Evolutionary conservation across 2,113 vertebrate genomes (phyloP).

Genomic region (Piaya cayana): DNA sequence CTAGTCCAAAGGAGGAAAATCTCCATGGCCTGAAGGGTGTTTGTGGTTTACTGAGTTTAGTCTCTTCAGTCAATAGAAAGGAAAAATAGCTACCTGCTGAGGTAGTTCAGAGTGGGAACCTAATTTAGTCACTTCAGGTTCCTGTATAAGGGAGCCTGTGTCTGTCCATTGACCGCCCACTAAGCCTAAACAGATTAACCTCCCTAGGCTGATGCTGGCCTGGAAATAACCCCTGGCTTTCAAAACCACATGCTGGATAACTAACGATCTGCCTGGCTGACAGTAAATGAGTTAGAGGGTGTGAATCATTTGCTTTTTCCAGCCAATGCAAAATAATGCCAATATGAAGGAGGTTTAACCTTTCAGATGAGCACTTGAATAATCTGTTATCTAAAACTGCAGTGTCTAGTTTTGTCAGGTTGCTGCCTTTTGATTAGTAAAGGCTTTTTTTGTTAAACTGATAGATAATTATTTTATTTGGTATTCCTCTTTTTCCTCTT

Average conservation of each 20-base stretch:
- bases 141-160: neutral
- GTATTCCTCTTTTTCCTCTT: neutral
- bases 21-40: neutral
- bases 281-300: neutral
- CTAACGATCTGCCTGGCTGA: neutral
- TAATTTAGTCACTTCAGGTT: neutral
- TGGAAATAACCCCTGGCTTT: neutral
- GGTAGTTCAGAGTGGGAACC: neutral
- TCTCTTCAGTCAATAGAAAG: neutral
- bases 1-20: neutral
- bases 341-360: neutral
- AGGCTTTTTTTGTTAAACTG: neutral
- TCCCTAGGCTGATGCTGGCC: neutral
- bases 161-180: neutral
- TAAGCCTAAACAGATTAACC: neutral
- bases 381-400: neutral
- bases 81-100: neutral
- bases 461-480: neutral
- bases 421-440: neutral
- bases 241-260: neutral
- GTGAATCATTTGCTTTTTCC: neutral
- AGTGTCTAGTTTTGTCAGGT: neutral
- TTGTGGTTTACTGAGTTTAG: neutral
- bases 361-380: neutral
- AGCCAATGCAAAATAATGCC: neutral